Conservation (phyloP, 2,797 vertebrate species). For the Notolepis coatsorum region DNA sequence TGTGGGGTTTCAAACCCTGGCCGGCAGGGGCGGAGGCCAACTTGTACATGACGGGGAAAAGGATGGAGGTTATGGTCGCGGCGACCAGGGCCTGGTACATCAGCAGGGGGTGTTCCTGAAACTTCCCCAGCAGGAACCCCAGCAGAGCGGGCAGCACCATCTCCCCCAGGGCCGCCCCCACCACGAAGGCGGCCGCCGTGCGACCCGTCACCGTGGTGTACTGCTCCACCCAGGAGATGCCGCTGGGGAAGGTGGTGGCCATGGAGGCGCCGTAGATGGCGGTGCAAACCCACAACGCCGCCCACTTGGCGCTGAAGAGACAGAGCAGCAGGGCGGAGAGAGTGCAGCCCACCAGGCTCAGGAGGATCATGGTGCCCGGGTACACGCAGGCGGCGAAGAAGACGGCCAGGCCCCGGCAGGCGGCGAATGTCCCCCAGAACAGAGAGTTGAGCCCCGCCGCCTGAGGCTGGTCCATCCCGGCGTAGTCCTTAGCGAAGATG, state of each 20-base stretch:
- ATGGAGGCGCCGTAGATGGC: constrained; percentile 89
- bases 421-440: constrained; percentile 92
- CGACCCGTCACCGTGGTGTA: constrained; percentile 87
- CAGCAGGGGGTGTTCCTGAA: constrained; percentile 79
- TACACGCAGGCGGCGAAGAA: constrained; percentile 85
- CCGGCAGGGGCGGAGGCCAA: constrained; percentile 75
- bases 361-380: constrained; percentile 89
- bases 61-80: constrained; percentile 78
- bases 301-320: constrained; percentile 70
- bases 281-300: constrained; percentile 84
- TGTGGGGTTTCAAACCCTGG: constrained; percentile 41
- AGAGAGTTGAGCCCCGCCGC: constrained; percentile 90
- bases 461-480: constrained; percentile 73
- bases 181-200: constrained; percentile 84
- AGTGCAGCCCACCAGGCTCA: constrained; percentile 84
- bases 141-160: constrained; percentile 89
- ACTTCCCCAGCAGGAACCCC: constrained; percentile 84
- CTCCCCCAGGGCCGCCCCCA: constrained; percentile 90
- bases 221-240: constrained; percentile 94
- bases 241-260: constrained; percentile 92
- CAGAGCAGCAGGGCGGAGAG: constrained; percentile 82
- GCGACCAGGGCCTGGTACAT: constrained; percentile 84
- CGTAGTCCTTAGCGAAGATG: constrained; percentile 83
- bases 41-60: constrained; percentile 93
- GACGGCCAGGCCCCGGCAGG: constrained; percentile 86